phyloP scores from a whole-genome alignment of 2,113 vertebrate genomes.

The Lycocorax pyrrhopterus region DNA sequence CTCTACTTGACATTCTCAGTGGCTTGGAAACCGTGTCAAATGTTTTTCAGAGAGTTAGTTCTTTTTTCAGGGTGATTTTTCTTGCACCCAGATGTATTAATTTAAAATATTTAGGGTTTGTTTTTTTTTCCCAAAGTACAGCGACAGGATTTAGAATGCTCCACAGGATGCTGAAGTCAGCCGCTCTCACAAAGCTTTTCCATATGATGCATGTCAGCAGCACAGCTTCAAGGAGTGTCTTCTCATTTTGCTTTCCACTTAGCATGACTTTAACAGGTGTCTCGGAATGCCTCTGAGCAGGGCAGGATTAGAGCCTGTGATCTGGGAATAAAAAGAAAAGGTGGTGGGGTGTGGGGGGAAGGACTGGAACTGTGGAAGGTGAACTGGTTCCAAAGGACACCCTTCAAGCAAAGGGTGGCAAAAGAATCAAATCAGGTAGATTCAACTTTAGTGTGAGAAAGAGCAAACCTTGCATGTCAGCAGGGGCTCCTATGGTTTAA shows the following conservation, averaged over 20 bases:
- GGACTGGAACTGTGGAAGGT: not conserved
- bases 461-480: conserved; percentile 1
- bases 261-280: not conserved
- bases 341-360: not conserved
- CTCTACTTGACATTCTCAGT: not conserved
- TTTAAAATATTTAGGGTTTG: not conserved
- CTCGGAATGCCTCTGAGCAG: not conserved
- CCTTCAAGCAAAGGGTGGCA: not conserved
- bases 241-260: not conserved
- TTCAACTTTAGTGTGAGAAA: conserved; percentile 15
- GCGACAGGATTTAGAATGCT: not conserved
- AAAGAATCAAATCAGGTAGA: not conserved
- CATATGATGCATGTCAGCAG: not conserved
- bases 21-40: not conserved
- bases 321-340: not conserved
- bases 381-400: conserved; percentile 15
- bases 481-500: not conserved
- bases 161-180: not conserved
- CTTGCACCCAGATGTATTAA: not conserved
- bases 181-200: not conserved
- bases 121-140: not conserved
- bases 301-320: not conserved
- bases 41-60: not conserved
- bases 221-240: not conserved
- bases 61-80: not conserved